Evolutionary conservation across 2,113 vertebrate species (phyloP).

Genomic region (Cnemophilus loriae): DNA sequence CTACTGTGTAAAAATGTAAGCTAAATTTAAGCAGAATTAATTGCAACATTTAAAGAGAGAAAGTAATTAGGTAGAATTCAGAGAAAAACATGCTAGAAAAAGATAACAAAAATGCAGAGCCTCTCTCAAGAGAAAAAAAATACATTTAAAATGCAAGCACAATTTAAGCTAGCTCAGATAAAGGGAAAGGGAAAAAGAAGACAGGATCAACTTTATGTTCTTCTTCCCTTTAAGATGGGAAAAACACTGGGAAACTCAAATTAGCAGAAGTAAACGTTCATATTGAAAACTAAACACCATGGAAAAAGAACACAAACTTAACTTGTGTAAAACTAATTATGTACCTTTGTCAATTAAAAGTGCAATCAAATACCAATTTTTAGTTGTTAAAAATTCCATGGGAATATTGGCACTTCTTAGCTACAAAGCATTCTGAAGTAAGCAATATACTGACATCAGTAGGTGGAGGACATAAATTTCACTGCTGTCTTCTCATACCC

Average conservation of each 20-base stretch:
- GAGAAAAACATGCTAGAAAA: not conserved
- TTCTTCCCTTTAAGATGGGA: not conserved
- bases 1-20: not conserved
- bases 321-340: not conserved
- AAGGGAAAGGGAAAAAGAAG: not conserved
- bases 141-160: not conserved
- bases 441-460: not conserved
- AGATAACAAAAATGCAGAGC: not conserved
- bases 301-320: not conserved
- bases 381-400: not conserved
- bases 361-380: not conserved
- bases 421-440: not conserved
- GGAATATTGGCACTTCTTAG: not conserved
- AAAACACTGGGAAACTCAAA: not conserved
- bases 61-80: not conserved
- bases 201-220: not conserved
- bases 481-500: not conserved
- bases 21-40: not conserved
- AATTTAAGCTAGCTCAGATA: not conserved
- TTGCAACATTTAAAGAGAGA: not conserved
- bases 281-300: not conserved
- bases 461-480: not conserved
- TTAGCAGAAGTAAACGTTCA: not conserved
- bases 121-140: not conserved
- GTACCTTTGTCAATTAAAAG: not conserved